Evolutionary conservation across 1,140 invertebrate species (phyloP), one percentile per base, ranked within the genome.

Genomic region (Nymphalis io): DNA sequence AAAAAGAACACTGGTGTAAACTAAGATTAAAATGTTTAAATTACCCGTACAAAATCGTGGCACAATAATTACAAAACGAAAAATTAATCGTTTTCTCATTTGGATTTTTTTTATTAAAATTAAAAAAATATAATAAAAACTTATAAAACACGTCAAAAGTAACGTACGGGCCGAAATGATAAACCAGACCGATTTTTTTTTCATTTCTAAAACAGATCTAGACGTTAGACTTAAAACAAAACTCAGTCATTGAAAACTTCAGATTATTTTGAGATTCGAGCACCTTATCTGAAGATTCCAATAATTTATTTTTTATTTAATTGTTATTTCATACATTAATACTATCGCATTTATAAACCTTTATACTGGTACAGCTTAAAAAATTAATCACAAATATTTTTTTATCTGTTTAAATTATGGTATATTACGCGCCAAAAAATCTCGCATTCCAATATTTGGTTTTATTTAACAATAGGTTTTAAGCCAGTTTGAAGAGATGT

Each of bases 191-290:
- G 65, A 63, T 63, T 51, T 51, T 51, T 20, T 62, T 62, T 39
- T n/a, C 12, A 57, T 57, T 51, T 68, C 46, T 73, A 64, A n/a
- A 33, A 83, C 87, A 89, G 87, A 89, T 89, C 87, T 84, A 74
- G 75, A 64, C 76, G 73, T 80, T 74, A 73, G 72, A 81, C 75
- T 83, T 81, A 82, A 33, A 60, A 63, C 72, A 80, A 76, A 80
- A 75, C 16, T 88, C 85, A 87, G 87, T 88, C 86, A 89, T 89
- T 88, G 87, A 84, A 89, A 87, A 60, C 88, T 89, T 91, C 85
- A 89, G 85, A 88, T 82, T 80, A 72, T 60, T 51, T 70, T 88
- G 88, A 88, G 87, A 88, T 91, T 88, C 87, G 78, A 83, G 77
- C 85, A 80, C 81, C 81, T 44, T 59, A 88, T 87, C 87, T 88